phyloP scores from a whole-genome alignment of 23 tunicate genomes.

The Trididemnum clinides region DNA sequence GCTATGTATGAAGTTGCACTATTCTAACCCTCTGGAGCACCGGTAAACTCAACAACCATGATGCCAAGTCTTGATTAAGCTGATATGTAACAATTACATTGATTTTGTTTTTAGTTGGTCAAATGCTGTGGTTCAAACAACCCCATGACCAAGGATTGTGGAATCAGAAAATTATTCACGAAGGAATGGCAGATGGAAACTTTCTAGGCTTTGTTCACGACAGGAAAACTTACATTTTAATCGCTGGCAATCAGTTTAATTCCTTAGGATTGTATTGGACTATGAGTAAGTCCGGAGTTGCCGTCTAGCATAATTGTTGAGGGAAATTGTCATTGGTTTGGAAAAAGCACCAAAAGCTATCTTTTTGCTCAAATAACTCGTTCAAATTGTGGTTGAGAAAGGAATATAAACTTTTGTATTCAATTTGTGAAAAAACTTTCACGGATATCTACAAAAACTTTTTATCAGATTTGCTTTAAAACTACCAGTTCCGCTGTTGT shows the following conservation, averaged over 20 bases:
- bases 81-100: no score
- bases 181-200: slow-evolving; percentile 97
- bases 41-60: no score
- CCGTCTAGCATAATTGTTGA: no score
- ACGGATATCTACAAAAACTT: no score
- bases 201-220: slow-evolving; percentile 69
- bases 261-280: slow-evolving; percentile 89
- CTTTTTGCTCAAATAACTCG: background rate
- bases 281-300: slow-evolving; percentile 42
- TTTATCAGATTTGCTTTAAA: no score
- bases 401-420: no score
- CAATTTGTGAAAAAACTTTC: no score
- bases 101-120: slow-evolving; percentile 70
- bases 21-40: no score
- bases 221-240: slow-evolving; percentile 69
- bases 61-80: no score
- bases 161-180: slow-evolving; percentile 81
- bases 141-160: slow-evolving; percentile 78
- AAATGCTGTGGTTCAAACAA: slow-evolving; percentile 87
- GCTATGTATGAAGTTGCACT: no score
- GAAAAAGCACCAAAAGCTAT: background rate
- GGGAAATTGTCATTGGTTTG: background rate
- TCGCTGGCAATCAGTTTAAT: slow-evolving; percentile 86
- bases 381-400: no score
- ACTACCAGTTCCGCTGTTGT: no score